Percentiles rank a stretch among this genome's conserved stretches.
These are phyloP conservation scores for Manis pentadactyla DNA, from an alignment of 2,797 vertebrate species.

Conservation along the genomic window DNA sequence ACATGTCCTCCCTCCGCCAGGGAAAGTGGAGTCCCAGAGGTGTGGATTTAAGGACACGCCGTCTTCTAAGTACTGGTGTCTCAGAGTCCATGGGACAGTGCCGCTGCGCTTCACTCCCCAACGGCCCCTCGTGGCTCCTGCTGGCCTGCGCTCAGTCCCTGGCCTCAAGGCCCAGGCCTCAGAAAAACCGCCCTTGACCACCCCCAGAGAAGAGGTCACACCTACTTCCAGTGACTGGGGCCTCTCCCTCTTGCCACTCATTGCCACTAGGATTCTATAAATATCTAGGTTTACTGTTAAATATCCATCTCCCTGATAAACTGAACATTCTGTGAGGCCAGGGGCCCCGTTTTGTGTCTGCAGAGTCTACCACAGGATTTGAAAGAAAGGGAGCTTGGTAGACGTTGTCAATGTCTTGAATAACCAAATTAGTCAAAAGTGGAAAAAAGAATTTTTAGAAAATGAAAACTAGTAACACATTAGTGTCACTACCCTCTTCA, in stretches of 20 bases:
- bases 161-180: background rate
- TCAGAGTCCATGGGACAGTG: rapidly evolving
- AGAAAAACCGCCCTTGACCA: background rate
- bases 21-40: too few relatives aligned
- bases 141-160: background rate
- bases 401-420: background rate
- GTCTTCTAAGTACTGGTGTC: rapidly evolving
- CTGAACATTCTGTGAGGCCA: background rate
- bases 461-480: background rate
- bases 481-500: background rate
- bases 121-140: rapidly evolving
- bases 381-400: background rate
- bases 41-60: background rate
- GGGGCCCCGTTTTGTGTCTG: background rate
- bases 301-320: background rate
- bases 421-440: background rate
- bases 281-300: background rate
- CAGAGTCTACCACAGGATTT: background rate
- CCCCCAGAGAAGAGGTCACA: rapidly evolving
- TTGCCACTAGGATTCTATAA: rapidly evolving
- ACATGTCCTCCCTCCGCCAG: background rate
- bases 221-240: rapidly evolving
- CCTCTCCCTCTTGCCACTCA: rapidly evolving
- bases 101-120: rapidly evolving
- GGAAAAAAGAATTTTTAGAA: background rate